These are phyloP conservation scores for Picathartes gymnocephalus DNA, from an alignment of 2,113 vertebrate genomes.

Conservation along the genomic window DNA sequence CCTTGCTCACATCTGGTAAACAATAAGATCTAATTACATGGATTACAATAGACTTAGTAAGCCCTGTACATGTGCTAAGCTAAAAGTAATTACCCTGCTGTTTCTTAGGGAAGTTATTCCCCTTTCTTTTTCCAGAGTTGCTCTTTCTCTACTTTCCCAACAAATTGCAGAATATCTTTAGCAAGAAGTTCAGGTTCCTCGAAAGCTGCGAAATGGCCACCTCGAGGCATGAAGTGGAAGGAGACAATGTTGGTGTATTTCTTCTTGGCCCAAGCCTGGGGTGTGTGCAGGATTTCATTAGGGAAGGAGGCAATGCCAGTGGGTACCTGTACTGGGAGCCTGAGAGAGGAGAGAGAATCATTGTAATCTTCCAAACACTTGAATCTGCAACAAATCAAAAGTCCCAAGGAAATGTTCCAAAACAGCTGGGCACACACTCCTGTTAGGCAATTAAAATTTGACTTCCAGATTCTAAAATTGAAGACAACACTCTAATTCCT, in stretches of 20 bases:
- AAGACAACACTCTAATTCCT: neutral
- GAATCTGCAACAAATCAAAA: neutral
- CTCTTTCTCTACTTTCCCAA: slow-evolving; percentile 57
- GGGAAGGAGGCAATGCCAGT: slow-evolving; percentile 73
- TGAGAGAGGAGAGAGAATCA: slow-evolving; percentile 14
- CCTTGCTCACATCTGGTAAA: neutral
- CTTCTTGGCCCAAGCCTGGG: slow-evolving; percentile 59
- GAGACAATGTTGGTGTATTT: slow-evolving; percentile 71
- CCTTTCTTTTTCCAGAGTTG: neutral
- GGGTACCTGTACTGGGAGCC: slow-evolving; percentile 71
- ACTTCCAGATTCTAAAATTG: neutral
- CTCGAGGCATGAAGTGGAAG: slow-evolving; percentile 70
- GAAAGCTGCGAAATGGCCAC: slow-evolving; percentile 75
- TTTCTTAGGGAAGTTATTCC: neutral
- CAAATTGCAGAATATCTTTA: slow-evolving; percentile 71
- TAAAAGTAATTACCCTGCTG: neutral
- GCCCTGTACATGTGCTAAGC: neutral
- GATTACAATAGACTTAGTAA: neutral
- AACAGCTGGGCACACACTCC: neutral
- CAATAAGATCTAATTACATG: neutral
- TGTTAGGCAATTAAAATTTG: neutral
- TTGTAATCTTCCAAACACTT: neutral
- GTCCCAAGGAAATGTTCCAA: neutral
- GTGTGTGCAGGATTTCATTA: slow-evolving; percentile 51
- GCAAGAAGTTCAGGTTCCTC: slow-evolving; percentile 76